These are phyloP conservation scores for Aptenodytes forsteri DNA, from an alignment of 2,113 vertebrate genomes.

Conservation along the genomic window DNA sequence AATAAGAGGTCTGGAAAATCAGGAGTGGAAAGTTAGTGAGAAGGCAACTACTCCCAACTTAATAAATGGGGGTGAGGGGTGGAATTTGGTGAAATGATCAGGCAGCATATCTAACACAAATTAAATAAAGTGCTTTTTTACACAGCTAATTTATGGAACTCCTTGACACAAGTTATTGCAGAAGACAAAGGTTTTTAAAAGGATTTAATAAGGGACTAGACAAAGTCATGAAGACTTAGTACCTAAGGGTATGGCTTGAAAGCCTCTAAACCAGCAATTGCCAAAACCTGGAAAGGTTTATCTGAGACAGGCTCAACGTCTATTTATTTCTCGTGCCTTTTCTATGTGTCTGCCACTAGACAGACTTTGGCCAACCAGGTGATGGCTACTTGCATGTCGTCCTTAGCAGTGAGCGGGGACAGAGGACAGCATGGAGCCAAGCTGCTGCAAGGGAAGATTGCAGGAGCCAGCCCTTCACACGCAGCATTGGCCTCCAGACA, in stretches of 20 bases:
- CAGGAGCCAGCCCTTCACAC: rapidly evolving
- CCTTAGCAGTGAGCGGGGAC: background rate
- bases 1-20: background rate
- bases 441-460: background rate
- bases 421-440: background rate
- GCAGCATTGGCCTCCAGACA: background rate
- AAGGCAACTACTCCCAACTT: background rate
- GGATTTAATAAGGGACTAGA: slow-evolving; percentile 19
- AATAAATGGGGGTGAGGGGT: background rate
- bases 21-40: background rate
- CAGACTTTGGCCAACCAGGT: background rate
- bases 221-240: slow-evolving; percentile 7
- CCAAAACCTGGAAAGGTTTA: background rate
- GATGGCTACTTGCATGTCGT: rapidly evolving
- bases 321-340: background rate
- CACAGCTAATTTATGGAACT: slow-evolving; percentile 37
- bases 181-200: slow-evolving; percentile 6
- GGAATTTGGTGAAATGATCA: slow-evolving; percentile 23
- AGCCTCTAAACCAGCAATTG: background rate
- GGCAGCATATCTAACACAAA: slow-evolving; percentile 31
- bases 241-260: background rate
- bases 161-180: slow-evolving; percentile 20
- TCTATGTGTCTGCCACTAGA: background rate
- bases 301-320: background rate
- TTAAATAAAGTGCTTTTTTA: slow-evolving; percentile 60